Conservation (phyloP, 1,140 invertebrate species). For the Halesus radiatus region DNA sequence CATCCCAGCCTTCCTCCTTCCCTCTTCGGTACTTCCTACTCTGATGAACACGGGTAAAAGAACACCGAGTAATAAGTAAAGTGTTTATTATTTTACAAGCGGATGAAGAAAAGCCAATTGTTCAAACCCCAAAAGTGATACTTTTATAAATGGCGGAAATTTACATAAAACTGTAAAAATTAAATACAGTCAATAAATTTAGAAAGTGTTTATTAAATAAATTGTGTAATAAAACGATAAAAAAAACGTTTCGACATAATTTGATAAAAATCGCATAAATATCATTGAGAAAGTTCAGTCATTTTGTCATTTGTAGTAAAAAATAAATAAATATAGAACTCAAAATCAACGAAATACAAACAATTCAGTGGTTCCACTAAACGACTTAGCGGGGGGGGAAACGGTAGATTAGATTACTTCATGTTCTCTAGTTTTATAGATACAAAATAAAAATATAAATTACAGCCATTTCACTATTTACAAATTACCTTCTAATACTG, state of each 20-base stretch:
- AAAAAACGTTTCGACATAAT: constrained; percentile 27
- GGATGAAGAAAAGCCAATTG: constrained; percentile 1
- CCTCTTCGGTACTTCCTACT: constrained; percentile 28
- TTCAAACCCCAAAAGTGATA: neutral
- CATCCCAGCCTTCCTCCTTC: neutral
- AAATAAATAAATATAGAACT: constrained; percentile 26
- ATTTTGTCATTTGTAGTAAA: constrained; percentile 35
- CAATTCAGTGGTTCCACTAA: constrained; percentile 3
- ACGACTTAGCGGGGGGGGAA: constrained; percentile 1
- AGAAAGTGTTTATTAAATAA: constrained; percentile 29
- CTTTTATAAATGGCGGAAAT: constrained; percentile 9
- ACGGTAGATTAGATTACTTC: neutral
- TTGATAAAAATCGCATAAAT: constrained; percentile 16
- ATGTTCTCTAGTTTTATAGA: constrained; percentile 31
- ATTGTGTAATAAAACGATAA: constrained; percentile 8
- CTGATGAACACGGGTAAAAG: constrained; percentile 9
- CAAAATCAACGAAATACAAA: constrained; percentile 34
- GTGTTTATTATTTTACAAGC: neutral
- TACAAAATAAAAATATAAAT: constrained; percentile 53
- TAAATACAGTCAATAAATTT: constrained; percentile 22
- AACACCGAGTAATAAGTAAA: neutral
- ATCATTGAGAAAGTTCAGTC: constrained; percentile 38
- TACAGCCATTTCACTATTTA: constrained; percentile 56
- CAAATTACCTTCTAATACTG: constrained; percentile 55
- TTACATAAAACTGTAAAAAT: constrained; percentile 20